A percentile compares a stretch with the other conserved stretches of the same genome.
These are phyloP conservation scores for Scaptomyza montana DNA, from an alignment of 1,140 invertebrate genomes.

Conservation along the genomic window DNA sequence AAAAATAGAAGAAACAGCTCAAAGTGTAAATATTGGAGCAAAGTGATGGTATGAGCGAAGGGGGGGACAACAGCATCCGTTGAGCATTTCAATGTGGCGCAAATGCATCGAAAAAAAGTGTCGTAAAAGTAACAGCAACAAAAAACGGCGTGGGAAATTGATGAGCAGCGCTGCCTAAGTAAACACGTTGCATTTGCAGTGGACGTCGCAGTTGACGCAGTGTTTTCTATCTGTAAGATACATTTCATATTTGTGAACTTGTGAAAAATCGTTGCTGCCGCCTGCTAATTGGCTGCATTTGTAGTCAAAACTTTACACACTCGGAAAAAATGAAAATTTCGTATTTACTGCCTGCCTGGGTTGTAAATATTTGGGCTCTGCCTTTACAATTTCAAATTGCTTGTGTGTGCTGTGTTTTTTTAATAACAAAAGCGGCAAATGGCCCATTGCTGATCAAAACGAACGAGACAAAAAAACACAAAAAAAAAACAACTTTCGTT, in stretches of 20 bases:
- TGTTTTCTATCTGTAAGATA: constrained; percentile 74
- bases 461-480: constrained; percentile 37
- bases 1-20: constrained; percentile 34
- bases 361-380: constrained; percentile 66
- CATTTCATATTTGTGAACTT: constrained; percentile 77
- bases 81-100: constrained; percentile 55
- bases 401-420: constrained; percentile 28
- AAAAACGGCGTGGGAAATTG: constrained; percentile 68
- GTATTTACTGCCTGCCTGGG: constrained; percentile 45
- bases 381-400: constrained; percentile 32
- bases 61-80: constrained; percentile 54
- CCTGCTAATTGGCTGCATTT: constrained; percentile 76
- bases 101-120: constrained; percentile 53
- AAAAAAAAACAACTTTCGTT: constrained; percentile 14
- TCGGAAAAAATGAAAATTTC: constrained; percentile 60
- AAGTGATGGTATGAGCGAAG: constrained; percentile 6
- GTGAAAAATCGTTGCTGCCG: constrained; percentile 70
- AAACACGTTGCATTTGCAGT: constrained; percentile 43
- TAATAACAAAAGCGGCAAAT: constrained; percentile 78
- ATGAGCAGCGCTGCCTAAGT: constrained; percentile 63
- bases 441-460: constrained; percentile 72
- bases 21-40: constrained; percentile 44
- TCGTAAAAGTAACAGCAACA: constrained; percentile 53
- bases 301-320: constrained; percentile 67
- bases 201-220: constrained; percentile 21